Base-by-base conservation (phyloP, 2,797 vertebrate species). In the Chelidonichthys spinosus region DNA sequence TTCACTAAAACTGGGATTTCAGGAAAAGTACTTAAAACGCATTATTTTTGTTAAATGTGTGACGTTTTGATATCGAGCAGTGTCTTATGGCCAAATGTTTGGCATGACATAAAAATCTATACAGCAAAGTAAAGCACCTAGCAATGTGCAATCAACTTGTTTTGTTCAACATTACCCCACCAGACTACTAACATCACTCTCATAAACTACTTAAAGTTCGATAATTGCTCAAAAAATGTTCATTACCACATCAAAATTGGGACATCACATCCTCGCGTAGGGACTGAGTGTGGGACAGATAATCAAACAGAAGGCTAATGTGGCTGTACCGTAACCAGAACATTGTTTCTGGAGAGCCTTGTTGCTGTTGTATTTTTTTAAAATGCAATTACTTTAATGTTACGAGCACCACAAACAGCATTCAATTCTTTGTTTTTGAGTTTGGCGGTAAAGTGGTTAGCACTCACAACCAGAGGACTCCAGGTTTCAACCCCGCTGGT, bases 301-400 rank as follows among this genome's bases (percentile, higher is more conserved):
- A 53, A 59, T 42, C 32, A 11, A 68, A 72, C 59, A 60, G 64
- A 72, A 65, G 44, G 66, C 40, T 52, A 55, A 74, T 63, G 70
- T 70, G 43, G 35, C 65, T 4, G 0, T n/a, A 35, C 44, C 36
- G 56, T 56, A 36, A 69, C 18, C 15, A n/a, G 46, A 37, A 55
- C n/a, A 49, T 40, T 40, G n/a, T 11, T 47, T 46, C 7, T 59
- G 7, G 15, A 67, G 61, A 61, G 7, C 61, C 13, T 1, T 56
- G 7, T 42, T 65, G 36, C 43, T 60, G 36, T 33, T 44, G 49
- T 54, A 15, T 62, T 47, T 75, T 47, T 75, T 36, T 47, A 33
- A 47, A 53, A 53, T n/a, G 14, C 4, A 59, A 3, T 40, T 64
- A 1, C 52, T 56, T 63, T 55, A 25, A 42, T 49, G 62, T 39